Base-by-base conservation (phyloP, 2,113 vertebrate species). In the Odontophorus gujanensis region DNA sequence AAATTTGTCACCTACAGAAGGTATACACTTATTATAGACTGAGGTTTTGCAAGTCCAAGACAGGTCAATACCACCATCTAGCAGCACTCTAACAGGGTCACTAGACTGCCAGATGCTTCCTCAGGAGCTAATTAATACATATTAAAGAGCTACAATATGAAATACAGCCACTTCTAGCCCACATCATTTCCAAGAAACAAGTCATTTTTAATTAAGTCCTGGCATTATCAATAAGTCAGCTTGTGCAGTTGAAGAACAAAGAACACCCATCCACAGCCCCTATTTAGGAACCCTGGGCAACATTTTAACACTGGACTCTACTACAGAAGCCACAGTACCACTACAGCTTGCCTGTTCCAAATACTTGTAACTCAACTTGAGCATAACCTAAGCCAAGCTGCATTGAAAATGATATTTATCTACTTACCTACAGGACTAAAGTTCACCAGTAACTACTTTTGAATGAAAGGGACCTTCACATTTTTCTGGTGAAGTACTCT, bases 151-250 rank as follows among this genome's bases (percentile, higher is more conserved):
- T 81, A 18, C 30, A 81, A 48, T 48, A 74, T 4, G 20, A 12
- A 83, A 69, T 14, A 61, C 4, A 66, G 24, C 12, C 80, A 71
- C 28, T 88, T 71, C 73, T 50, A 71, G 59, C 8, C n/a, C 18
- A 51, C 4, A 3, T 12, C 20, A 30, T 36, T 47, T 72, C 61
- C 50, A 84, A 79, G 14, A 75, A 89, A 22, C 6, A 72, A 51
- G 12, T 58, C 0, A 40, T n/a, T 73, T 45, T 53, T 8, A 84
- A 78, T 36, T 81, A 67, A 83, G 28, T 61, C 28, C 32, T 1
- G 4, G 7, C 36, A 50, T 12, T 43, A 68, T 13, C 11, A 14
- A 0, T 0, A 22, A 11, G 38, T 91, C 13, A 77, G 11, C 32
- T 75, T 2, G 2, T 16, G 7, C 9, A 87, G 34, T 20, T 65